Evolutionary conservation across 2,797 vertebrate species (phyloP).

Genomic region (Mormyrops boulengeri): DNA sequence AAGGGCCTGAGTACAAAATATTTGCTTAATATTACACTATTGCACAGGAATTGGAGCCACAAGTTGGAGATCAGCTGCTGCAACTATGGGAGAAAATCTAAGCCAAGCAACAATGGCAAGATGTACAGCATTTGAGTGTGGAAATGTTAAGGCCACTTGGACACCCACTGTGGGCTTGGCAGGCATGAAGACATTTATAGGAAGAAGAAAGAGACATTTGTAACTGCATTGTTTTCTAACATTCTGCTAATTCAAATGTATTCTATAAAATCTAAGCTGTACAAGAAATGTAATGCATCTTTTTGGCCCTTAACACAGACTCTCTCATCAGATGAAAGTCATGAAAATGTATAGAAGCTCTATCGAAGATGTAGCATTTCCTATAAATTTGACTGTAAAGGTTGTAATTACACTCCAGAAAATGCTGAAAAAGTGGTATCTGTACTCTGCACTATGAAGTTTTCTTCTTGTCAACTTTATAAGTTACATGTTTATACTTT

Average conservation of each 20-base stretch:
- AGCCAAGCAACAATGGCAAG: slow-evolving; percentile 37
- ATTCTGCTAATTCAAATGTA: neutral
- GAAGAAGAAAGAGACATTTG: neutral
- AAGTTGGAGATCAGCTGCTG: slow-evolving; percentile 74
- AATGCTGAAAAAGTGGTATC: neutral
- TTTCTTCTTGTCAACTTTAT: neutral
- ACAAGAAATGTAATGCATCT: neutral
- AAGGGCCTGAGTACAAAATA: neutral
- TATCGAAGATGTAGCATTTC: neutral
- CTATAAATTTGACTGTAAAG: neutral
- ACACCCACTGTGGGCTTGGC: neutral
- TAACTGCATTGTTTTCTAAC: neutral
- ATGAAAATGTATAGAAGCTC: neutral
- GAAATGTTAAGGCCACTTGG: neutral
- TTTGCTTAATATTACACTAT: neutral
- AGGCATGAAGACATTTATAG: neutral
- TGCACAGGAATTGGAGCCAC: slow-evolving; percentile 77
- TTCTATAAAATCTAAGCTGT: neutral
- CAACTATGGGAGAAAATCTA: slow-evolving; percentile 71
- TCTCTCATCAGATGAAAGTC: neutral
- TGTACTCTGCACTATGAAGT: neutral
- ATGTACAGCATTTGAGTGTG: neutral
- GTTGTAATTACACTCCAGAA: neutral
- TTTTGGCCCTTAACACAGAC: neutral
- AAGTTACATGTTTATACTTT: neutral